Percentiles rank a stretch among this genome's conserved stretches.
Conservation (phyloP, 2,113 vertebrate genomes). For the Tretioscincus oriximinensis region DNA sequence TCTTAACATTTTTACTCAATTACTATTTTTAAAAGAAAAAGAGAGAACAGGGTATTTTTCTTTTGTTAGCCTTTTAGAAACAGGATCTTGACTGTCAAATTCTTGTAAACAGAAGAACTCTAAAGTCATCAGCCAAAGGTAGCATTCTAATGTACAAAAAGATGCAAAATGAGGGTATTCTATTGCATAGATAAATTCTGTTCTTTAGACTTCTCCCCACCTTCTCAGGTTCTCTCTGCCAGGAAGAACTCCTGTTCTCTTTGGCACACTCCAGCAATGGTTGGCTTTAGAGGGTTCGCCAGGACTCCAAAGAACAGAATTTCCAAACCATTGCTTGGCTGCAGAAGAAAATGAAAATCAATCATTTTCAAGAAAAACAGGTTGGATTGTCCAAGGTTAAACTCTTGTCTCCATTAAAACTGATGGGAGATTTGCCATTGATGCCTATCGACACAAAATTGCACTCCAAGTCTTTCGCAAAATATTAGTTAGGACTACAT, state of each 20-base stretch:
- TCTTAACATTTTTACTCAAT: conserved; percentile 66
- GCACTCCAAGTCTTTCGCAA: neutral
- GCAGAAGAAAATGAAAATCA: conserved; percentile 51
- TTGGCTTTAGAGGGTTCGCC: conserved; percentile 42
- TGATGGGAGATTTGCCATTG: neutral
- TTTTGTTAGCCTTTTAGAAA: neutral
- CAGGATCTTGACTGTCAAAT: conserved; percentile 35
- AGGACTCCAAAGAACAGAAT: conserved; percentile 39
- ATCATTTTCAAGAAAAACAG: conserved; percentile 49
- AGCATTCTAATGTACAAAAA: conserved; percentile 28
- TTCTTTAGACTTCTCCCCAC: neutral
- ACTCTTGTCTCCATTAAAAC: conserved; percentile 3
- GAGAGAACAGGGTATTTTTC: conserved; percentile 29
- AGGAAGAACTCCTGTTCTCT: conserved; percentile 47
- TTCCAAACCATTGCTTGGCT: conserved; percentile 59
- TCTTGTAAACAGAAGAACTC: conserved; percentile 36
- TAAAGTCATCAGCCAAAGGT: conserved; percentile 33
- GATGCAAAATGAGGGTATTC: conserved; percentile 17
- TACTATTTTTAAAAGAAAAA: conserved; percentile 51
- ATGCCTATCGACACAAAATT: neutral
- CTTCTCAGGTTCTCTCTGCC: conserved; percentile 42
- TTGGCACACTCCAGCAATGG: conserved; percentile 38
- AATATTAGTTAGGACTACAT: too few species aligned
- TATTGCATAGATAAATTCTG: conserved; percentile 17
- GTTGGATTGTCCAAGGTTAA: conserved; percentile 25